Evolutionary conservation across 2,888 invertebrate species (phyloP), one percentile per base, ranked within the genome.

Genomic region (Aphrophora alni): DNA sequence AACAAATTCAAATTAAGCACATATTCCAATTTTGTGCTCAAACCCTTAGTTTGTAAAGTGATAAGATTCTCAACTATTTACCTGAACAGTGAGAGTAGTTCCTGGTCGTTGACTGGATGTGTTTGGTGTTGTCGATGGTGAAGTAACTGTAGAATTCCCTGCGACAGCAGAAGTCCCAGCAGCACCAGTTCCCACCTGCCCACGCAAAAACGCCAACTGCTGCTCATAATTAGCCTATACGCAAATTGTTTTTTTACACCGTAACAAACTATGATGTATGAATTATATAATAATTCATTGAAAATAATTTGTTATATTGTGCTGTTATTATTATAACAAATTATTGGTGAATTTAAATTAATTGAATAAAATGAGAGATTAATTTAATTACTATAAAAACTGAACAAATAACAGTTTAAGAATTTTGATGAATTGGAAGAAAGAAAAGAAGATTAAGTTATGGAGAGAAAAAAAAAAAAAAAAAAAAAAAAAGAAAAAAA

Each of bases 171-270:
- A 26, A 17, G 81, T 69, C 10, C 78, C 78, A 26, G 78, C 70
- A 70, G 77, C 68, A 21, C 38, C 71, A 14, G 59, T 77, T 21
- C 25, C 81, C 33, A 76, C 73, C 80, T 81, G 82, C 38, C 81
- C 81, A 75, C 78, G 82, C 72, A 79, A 77, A 51, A 80, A 80
- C 74, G 59, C 83, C 80, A 75, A 82, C 81, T 80, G 84, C 81
- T 83, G 85, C 76, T 82, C 59, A 59, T 59, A 59, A 59, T 59
- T 59, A 59, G 59, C 59, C 59, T 59, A 59, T 21, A 21, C 21
- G 59, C 59, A 59, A 59, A 59, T 59, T 59, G 59, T 21, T 2
- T 59, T 21, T 59, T 21, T 59, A 59, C 21, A 21, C 21, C n/a
- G n/a, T 59, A 59, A 59, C 59, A 21, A n/a, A 59, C 21, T 5